A percentile compares a stretch with the other conserved stretches of the same genome.
Conservation (phyloP, 2,797 vertebrate species). For the Neopelma chrysocephalum region DNA sequence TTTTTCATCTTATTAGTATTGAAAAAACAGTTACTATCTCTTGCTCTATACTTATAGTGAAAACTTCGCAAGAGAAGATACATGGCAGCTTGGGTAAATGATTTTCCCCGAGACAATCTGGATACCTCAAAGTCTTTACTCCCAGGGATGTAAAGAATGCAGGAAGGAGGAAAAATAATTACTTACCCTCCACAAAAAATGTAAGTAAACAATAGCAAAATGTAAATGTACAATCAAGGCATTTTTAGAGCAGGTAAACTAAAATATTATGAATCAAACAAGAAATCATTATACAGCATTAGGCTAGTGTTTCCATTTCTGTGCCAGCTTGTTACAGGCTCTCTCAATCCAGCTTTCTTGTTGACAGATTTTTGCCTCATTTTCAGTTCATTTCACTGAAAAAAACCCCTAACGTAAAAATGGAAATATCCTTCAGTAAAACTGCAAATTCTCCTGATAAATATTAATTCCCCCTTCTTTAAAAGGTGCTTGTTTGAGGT, state of each 20-base stretch:
- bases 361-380: background rate
- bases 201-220: background rate
- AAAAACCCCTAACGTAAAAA: background rate
- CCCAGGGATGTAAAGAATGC: background rate
- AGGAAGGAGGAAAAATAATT: background rate
- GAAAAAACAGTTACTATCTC: background rate
- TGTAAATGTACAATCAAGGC: background rate
- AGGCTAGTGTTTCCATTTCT: background rate
- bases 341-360: background rate
- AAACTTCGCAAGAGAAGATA: background rate
- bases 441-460: slow-evolving; percentile 38
- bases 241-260: background rate
- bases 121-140: background rate
- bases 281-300: background rate
- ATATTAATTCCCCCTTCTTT: slow-evolving; percentile 54
- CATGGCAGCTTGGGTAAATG: background rate
- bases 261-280: background rate
- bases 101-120: background rate
- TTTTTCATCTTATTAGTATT: background rate
- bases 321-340: background rate
- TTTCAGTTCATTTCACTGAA: slow-evolving; percentile 7
- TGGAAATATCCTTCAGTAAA: slow-evolving; percentile 22
- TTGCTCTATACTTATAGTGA: background rate
- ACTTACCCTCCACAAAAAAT: background rate
- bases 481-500: slow-evolving; percentile 53